A percentile compares a stretch with the other conserved stretches of the same genome.
Evolutionary conservation across 2,888 invertebrate species (phyloP).

Genomic region (Acanthoscelides obtectus): DNA sequence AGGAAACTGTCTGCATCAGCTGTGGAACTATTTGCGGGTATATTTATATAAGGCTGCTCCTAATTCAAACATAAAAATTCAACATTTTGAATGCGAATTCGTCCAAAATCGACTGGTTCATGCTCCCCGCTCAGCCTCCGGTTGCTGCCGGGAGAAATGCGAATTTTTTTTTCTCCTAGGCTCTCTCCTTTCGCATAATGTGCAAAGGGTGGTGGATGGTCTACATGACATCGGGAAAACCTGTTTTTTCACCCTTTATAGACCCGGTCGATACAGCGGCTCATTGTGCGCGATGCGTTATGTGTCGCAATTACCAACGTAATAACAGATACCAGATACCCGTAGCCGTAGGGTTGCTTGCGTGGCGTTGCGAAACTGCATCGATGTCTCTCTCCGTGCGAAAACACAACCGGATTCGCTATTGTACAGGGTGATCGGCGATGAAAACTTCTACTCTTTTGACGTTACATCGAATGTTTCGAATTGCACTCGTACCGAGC

Average conservation of each 20-base stretch:
- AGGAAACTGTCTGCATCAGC: no score
- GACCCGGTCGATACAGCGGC: not conserved
- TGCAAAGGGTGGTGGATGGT: not conserved
- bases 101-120: not conserved
- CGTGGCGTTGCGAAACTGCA: not conserved
- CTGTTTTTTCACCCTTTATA: not conserved
- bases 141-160: not conserved
- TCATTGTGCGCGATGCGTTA: not conserved
- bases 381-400: not conserved
- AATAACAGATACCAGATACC: not conserved
- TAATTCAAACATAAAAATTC: no score
- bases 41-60: no score
- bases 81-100: not conserved
- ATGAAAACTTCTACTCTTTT: not conserved
- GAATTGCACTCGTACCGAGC: no score
- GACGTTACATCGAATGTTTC: no score
- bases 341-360: not conserved
- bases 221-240: not conserved
- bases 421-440: not conserved
- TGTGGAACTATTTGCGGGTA: no score
- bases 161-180: not conserved
- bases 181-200: not conserved
- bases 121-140: not conserved
- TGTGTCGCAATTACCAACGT: not conserved
- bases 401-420: not conserved